phyloP scores from a whole-genome alignment of 2,797 vertebrate genomes.

The Menidia menidia region DNA sequence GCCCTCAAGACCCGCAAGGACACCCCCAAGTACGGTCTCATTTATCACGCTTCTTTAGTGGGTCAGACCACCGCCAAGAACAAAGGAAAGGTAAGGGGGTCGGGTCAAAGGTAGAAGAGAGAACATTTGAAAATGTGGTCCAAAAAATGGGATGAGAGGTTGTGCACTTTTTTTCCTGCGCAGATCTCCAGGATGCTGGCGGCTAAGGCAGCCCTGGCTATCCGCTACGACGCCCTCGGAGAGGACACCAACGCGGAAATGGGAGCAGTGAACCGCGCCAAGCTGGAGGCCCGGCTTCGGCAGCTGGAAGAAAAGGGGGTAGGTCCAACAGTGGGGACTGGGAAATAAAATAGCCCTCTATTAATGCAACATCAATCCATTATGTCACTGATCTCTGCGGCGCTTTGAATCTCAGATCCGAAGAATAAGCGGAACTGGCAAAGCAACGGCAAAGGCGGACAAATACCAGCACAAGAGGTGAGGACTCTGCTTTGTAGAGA shows the following conservation, averaged over 20 bases:
- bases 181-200: conserved; percentile 98
- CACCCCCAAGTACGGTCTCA: conserved; percentile 97
- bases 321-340: conserved; percentile 58
- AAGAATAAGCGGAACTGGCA: conserved; percentile 95
- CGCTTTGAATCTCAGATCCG: conserved; percentile 82
- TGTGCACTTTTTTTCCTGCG: background rate
- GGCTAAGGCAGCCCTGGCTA: conserved; percentile 92
- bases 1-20: conserved; percentile 94
- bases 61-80: conserved; percentile 96
- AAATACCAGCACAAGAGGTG: conserved; percentile 98
- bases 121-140: background rate
- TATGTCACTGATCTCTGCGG: too few relatives aligned
- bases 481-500: conserved; percentile 16
- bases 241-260: conserved; percentile 93
- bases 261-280: conserved; percentile 93
- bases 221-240: conserved; percentile 95
- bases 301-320: conserved; percentile 95
- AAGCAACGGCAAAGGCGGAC: conserved; percentile 91
- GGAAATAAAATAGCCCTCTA: too few relatives aligned
- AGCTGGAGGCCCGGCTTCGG: conserved; percentile 92
- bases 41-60: conserved; percentile 97
- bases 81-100: conserved; percentile 92
- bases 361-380: too few relatives aligned
- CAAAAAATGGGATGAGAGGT: background rate
- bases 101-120: background rate